phyloP scores from a whole-genome alignment of 2,797 vertebrate species.

The Myioborus melanocephalus region DNA sequence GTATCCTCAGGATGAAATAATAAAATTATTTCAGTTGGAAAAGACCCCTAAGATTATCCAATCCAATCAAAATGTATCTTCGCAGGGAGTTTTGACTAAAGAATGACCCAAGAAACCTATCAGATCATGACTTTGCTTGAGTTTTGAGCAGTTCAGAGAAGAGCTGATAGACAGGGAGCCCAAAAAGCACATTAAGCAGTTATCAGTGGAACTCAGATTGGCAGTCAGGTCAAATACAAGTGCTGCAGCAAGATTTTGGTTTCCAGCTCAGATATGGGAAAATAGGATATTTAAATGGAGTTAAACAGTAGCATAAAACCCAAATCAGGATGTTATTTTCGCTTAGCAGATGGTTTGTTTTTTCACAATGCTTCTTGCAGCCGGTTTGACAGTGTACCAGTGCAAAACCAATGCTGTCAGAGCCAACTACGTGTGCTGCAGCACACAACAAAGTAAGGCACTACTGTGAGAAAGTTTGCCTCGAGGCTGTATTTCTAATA shows the following conservation, averaged over 20 bases:
- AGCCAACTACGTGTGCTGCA: background rate
- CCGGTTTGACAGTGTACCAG: constrained; percentile 29
- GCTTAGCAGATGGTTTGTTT: background rate
- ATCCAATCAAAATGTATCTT: background rate
- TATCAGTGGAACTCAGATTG: background rate
- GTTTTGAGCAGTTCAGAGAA: background rate
- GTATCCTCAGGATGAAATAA: background rate
- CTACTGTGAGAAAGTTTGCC: constrained; percentile 48
- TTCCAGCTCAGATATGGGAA: background rate
- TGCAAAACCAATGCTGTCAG: constrained; percentile 51
- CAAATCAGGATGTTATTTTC: background rate
- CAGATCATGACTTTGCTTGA: background rate
- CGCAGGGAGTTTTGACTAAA: background rate
- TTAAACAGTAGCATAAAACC: background rate
- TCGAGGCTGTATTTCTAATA: constrained; percentile 48
- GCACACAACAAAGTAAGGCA: constrained; percentile 39
- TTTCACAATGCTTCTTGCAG: background rate
- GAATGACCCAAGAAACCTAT: background rate
- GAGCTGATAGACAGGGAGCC: background rate
- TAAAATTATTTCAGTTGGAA: background rate
- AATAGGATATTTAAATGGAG: background rate
- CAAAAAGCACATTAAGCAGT: background rate
- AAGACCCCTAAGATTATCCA: background rate
- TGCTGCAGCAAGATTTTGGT: background rate
- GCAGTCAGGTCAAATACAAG: background rate